Conservation (phyloP, 2,797 vertebrate genomes). For the Pelobates cultripes region DNA sequence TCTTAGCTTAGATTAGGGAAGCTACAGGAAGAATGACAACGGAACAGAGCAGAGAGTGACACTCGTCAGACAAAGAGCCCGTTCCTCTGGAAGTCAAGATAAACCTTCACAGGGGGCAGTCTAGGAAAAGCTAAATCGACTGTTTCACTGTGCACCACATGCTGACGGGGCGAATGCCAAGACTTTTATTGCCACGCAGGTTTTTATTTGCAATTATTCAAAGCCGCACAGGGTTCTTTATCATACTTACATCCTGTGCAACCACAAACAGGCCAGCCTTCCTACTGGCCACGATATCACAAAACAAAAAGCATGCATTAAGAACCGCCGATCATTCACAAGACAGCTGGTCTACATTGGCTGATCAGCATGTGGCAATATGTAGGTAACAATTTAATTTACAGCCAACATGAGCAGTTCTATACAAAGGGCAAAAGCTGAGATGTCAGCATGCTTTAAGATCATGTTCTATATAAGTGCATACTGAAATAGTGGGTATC, state of each 20-base stretch:
- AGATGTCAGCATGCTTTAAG: too few relatives aligned
- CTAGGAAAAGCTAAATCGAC: slow-evolving; percentile 63
- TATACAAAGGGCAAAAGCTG: too few relatives aligned
- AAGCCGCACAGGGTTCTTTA: slow-evolving; percentile 66
- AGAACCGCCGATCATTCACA: slow-evolving; percentile 59
- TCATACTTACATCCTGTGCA: slow-evolving; percentile 70
- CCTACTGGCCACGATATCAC: slow-evolving; percentile 71
- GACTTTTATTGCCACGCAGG: slow-evolving; percentile 68
- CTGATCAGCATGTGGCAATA: too few relatives aligned
- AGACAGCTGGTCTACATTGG: neutral
- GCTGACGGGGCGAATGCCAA: slow-evolving; percentile 71
- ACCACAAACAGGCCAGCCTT: slow-evolving; percentile 66
- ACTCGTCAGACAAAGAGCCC: slow-evolving; percentile 69
- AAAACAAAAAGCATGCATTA: slow-evolving; percentile 71
- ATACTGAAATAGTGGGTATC: too few relatives aligned
- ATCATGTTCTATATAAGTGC: too few relatives aligned
- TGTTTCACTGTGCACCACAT: slow-evolving; percentile 66
- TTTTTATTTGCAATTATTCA: slow-evolving; percentile 70
- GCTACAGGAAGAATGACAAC: slow-evolving; percentile 67
- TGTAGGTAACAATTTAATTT: too few relatives aligned
- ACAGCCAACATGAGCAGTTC: too few relatives aligned
- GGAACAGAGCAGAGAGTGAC: slow-evolving; percentile 67
- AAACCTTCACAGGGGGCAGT: slow-evolving; percentile 60
- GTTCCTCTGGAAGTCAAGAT: slow-evolving; percentile 74
- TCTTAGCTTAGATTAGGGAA: slow-evolving; percentile 56